phyloP scores from a whole-genome alignment of 2,113 vertebrate species.

The Nettapus auritus region DNA sequence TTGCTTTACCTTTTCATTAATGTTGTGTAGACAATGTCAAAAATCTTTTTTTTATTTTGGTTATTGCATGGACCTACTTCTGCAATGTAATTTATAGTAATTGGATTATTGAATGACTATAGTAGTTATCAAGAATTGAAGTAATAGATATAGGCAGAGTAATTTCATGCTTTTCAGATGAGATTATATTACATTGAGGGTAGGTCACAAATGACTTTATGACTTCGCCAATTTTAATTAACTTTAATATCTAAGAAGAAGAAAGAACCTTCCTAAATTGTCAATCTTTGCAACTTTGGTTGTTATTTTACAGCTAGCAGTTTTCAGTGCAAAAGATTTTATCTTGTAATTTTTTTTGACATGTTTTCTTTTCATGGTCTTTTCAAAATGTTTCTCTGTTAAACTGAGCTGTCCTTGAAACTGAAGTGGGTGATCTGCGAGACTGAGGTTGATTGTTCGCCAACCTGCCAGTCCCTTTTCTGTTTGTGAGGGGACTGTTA shows the following conservation, averaged over 20 bases:
- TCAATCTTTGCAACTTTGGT: constrained; percentile 9
- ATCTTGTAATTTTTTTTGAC: background rate
- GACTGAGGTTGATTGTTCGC: background rate
- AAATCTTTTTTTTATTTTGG: constrained; percentile 18
- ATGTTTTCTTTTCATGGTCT: background rate
- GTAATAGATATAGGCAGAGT: constrained; percentile 65
- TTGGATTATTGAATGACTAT: constrained; percentile 59
- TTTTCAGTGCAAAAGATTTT: background rate
- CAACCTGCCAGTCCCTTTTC: background rate
- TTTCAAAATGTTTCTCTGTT: background rate
- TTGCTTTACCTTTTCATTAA: background rate
- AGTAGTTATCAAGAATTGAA: constrained; percentile 64
- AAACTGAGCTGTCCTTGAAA: background rate
- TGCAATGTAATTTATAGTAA: constrained; percentile 55
- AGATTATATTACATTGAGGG: constrained; percentile 64
- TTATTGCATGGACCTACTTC: background rate
- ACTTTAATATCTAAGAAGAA: constrained; percentile 50
- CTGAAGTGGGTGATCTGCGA: background rate
- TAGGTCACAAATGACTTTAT: constrained; percentile 58
- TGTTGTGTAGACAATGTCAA: background rate
- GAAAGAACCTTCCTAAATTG: constrained; percentile 37
- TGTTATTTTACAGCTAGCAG: constrained; percentile 27
- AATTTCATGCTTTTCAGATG: constrained; percentile 75
- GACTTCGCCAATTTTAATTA: constrained; percentile 70
- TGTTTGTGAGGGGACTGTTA: background rate